These are phyloP conservation scores for Pyrrhia umbra DNA, from an alignment of 2,888 invertebrate species.

Conservation along the genomic window DNA sequence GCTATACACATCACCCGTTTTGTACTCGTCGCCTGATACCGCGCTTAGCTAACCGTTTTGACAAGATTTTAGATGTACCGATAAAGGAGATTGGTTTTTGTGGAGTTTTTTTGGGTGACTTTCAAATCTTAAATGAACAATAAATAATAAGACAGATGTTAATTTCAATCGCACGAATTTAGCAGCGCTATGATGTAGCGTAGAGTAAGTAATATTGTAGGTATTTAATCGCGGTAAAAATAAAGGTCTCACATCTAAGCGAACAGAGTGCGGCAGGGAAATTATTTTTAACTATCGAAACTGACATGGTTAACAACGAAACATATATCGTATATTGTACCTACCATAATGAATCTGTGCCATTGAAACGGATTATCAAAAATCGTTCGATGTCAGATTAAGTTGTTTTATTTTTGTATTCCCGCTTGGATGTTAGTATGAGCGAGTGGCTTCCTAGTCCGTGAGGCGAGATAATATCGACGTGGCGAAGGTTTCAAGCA, in stretches of 20 bases:
- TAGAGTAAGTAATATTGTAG: background rate
- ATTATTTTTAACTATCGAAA: background rate
- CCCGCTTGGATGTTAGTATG: conserved; percentile 63
- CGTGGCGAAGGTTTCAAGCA: conserved; percentile 69
- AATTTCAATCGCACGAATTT: conserved; percentile 23
- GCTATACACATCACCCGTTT: conserved; percentile 82
- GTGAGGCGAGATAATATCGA: conserved; percentile 81
- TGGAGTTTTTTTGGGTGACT: conserved; percentile 60
- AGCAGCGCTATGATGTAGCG: background rate
- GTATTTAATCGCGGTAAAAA: background rate
- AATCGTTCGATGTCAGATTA: conserved; percentile 76
- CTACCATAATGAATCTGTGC: conserved; percentile 1
- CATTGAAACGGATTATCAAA: conserved; percentile 65
- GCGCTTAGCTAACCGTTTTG: conserved; percentile 89
- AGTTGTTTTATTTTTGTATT: conserved; percentile 68
- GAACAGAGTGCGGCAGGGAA: too few relatives aligned
- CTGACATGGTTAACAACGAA: background rate
- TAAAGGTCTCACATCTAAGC: background rate
- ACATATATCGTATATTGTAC: background rate
- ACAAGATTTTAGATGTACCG: conserved; percentile 85
- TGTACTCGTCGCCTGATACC: conserved; percentile 86
- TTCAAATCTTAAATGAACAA: conserved; percentile 25
- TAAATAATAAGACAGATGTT: conserved; percentile 30
- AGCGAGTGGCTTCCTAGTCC: conserved; percentile 77
- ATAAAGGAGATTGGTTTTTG: conserved; percentile 70